These are phyloP conservation scores for Cygnus buccinator DNA, from an alignment of 2,113 vertebrate genomes.

Conservation along the genomic window DNA sequence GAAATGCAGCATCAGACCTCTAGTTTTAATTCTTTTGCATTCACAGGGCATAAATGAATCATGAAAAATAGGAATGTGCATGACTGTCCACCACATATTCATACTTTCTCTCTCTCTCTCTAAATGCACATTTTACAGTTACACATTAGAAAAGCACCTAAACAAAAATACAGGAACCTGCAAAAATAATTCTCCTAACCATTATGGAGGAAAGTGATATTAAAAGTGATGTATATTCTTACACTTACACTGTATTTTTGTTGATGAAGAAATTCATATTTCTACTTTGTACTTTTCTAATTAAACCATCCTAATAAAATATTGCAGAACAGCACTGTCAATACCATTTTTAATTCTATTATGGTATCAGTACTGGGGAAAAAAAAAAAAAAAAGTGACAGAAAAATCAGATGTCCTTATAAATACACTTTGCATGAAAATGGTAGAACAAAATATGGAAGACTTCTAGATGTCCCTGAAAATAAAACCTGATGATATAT, in stretches of 20 bases:
- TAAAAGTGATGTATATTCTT: neutral
- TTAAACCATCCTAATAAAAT: neutral
- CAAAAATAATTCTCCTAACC: neutral
- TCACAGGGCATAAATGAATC: neutral
- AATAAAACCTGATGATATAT: slow-evolving; percentile 61
- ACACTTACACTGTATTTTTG: neutral
- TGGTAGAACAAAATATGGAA: neutral
- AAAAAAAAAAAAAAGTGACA: slow-evolving; percentile 8
- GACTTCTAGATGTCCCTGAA: slow-evolving; percentile 31
- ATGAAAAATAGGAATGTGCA: neutral
- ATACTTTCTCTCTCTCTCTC: neutral
- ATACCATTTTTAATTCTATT: neutral
- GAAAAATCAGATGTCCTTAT: neutral
- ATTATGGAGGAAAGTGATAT: neutral
- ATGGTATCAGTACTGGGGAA: neutral
- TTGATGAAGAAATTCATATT: neutral
- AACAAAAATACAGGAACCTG: neutral
- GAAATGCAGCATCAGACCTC: neutral
- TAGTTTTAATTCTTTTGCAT: neutral
- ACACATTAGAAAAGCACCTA: neutral
- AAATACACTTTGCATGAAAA: neutral
- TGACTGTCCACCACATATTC: neutral
- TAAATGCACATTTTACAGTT: neutral
- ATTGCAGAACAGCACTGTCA: neutral
- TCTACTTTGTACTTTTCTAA: neutral